A percentile compares a stretch with the other conserved stretches of the same genome.
These are phyloP conservation scores for Tetragonula clypearis DNA, from an alignment of 1,140 invertebrate genomes.

Conservation along the genomic window DNA sequence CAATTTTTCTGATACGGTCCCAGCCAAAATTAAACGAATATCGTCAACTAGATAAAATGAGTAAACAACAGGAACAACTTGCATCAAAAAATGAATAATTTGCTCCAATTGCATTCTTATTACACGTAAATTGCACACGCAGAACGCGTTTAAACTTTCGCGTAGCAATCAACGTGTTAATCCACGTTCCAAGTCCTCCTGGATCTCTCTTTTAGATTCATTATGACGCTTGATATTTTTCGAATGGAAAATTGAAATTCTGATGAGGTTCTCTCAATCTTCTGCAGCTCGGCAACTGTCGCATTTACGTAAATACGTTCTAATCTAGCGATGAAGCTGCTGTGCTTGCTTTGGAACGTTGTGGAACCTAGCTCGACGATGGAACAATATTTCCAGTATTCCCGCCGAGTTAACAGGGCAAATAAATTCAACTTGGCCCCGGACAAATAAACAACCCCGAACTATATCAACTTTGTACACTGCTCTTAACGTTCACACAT, in stretches of 20 bases:
- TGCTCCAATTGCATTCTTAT: no score
- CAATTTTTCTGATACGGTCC: no score
- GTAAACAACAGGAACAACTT: no score
- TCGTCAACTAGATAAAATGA: no score
- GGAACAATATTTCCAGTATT: not conserved
- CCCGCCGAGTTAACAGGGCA: not conserved
- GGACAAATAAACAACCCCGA: not conserved
- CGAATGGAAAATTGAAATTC: not conserved
- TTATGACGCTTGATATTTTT: not conserved
- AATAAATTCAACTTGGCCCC: not conserved
- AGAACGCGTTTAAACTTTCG: not conserved
- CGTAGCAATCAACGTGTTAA: not conserved
- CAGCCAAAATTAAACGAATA: no score
- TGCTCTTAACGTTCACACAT: no score
- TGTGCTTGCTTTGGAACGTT: not conserved
- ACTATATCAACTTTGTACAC: not conserved
- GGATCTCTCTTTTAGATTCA: not conserved
- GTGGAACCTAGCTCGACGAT: not conserved
- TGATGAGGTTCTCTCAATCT: not conserved
- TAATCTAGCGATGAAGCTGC: not conserved
- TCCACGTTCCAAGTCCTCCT: not conserved
- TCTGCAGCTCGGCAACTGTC: not conserved
- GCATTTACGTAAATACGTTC: not conserved
- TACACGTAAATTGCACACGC: no score
- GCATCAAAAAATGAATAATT: no score